Conservation (phyloP, 2,113 vertebrate species). For the Reinhardtius hippoglossoides region DNA sequence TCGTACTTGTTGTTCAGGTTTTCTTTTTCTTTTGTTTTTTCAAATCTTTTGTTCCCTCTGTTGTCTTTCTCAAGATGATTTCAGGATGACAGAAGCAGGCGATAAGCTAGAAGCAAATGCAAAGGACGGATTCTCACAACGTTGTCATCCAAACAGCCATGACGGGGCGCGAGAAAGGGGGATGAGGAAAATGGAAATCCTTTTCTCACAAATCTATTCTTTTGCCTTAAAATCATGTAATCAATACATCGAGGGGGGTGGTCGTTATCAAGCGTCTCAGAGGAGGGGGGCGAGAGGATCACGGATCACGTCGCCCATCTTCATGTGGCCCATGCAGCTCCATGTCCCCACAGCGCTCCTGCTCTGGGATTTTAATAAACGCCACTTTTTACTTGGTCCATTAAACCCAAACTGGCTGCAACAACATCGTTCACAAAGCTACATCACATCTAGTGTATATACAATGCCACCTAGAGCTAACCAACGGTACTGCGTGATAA, state of each 20-base stretch:
- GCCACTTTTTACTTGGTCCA: slow-evolving; percentile 49
- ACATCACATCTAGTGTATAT: slow-evolving; percentile 77
- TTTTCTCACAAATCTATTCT: not conserved
- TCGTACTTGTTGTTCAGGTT: slow-evolving; percentile 35
- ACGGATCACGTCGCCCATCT: slow-evolving; percentile 69
- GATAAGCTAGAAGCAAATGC: slow-evolving; percentile 64
- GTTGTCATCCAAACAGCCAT: slow-evolving; percentile 31
- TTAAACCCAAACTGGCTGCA: slow-evolving; percentile 70
- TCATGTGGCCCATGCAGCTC: slow-evolving; percentile 70
- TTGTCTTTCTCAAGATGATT: slow-evolving; percentile 36
- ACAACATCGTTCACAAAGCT: slow-evolving; percentile 78
- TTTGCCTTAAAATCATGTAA: slow-evolving; percentile 38
- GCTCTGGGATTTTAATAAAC: slow-evolving; percentile 38
- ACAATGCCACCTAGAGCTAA: slow-evolving; percentile 79
- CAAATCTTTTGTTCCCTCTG: not conserved
- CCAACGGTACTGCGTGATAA: slow-evolving; percentile 71
- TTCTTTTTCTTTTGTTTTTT: not conserved
- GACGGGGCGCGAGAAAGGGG: slow-evolving; percentile 31
- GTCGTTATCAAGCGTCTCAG: slow-evolving; percentile 34
- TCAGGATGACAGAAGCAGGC: slow-evolving; percentile 50
- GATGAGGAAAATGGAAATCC: slow-evolving; percentile 41
- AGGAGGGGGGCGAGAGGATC: slow-evolving; percentile 30
- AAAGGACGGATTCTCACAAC: slow-evolving; percentile 56
- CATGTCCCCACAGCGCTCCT: slow-evolving; percentile 38
- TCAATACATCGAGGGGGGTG: slow-evolving; percentile 50